Evolutionary conservation across 2,797 vertebrate genomes (phyloP).

Genomic region (Acipenser ruthenus): DNA sequence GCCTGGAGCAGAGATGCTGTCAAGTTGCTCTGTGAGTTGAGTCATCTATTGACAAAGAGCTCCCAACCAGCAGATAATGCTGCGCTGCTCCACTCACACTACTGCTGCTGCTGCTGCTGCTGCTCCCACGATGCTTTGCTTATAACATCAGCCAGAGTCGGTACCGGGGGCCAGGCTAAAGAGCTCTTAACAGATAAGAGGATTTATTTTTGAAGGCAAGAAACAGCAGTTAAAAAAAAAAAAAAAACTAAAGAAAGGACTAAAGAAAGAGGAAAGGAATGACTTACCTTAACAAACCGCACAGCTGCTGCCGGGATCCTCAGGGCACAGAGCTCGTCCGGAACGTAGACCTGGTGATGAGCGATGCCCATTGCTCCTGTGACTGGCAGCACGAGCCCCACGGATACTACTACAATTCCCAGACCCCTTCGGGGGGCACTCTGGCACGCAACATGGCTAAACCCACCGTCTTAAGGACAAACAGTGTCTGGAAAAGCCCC

Average conservation of each 20-base stretch:
- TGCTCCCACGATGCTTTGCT: constrained; percentile 45
- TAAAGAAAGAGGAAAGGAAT: constrained; percentile 41
- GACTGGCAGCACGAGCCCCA: constrained; percentile 60
- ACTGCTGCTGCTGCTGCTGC: constrained; percentile 12
- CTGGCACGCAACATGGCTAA: constrained; percentile 54
- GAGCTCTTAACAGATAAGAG: constrained; percentile 12
- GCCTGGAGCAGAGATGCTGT: constrained; percentile 76
- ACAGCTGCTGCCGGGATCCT: constrained; percentile 57
- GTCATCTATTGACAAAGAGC: constrained; percentile 74
- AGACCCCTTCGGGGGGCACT: constrained; percentile 40
- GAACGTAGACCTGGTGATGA: constrained; percentile 33
- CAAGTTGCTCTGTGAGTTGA: constrained; percentile 70
- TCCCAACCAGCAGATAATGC: constrained; percentile 54
- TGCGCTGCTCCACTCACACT: constrained; percentile 38
- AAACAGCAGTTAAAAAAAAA: constrained; percentile 18
- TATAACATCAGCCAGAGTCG: constrained; percentile 47
- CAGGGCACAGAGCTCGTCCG: constrained; percentile 40
- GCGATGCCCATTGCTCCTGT: constrained; percentile 59
- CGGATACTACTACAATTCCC: constrained; percentile 41
- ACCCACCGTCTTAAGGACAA: constrained; percentile 49
- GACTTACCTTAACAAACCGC: constrained; percentile 70
- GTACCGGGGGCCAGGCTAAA: constrained; percentile 26
- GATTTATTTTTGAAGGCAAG: constrained; percentile 3
- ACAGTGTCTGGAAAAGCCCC: constrained; percentile 61
- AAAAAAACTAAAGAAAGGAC: background rate